These are phyloP conservation scores for Ascaphus truei DNA, from an alignment of 2,113 vertebrate species.

Conservation along the genomic window DNA sequence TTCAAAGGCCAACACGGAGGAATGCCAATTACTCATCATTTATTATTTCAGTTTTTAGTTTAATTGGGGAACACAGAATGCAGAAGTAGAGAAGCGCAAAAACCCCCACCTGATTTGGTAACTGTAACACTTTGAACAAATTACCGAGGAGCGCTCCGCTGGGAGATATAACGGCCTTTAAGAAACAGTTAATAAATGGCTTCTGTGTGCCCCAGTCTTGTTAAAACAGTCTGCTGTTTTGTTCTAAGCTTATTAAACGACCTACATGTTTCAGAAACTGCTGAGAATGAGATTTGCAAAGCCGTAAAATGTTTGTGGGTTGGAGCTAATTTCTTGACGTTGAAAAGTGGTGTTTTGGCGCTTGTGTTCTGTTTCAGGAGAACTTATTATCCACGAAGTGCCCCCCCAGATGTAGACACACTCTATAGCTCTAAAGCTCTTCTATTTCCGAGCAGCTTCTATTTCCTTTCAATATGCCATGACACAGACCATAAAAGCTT, in stretches of 20 bases:
- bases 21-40: slow-evolving; percentile 50
- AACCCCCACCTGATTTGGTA: too few relatives aligned
- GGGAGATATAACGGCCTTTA: slow-evolving; percentile 37
- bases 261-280: too few relatives aligned
- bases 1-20: slow-evolving; percentile 44
- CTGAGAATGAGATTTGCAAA: too few relatives aligned
- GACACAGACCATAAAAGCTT: too few relatives aligned
- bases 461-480: too few relatives aligned
- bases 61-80: slow-evolving; percentile 51
- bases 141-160: slow-evolving; percentile 35
- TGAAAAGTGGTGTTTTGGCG: not conserved
- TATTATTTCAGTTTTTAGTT: slow-evolving; percentile 33
- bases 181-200: slow-evolving; percentile 38
- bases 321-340: not conserved
- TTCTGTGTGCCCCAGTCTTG: slow-evolving; percentile 42
- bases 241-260: too few relatives aligned
- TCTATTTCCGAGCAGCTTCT: too few relatives aligned
- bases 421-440: too few relatives aligned
- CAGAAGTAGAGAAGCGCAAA: slow-evolving; percentile 24
- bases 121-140: slow-evolving; percentile 39
- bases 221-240: slow-evolving; percentile 47
- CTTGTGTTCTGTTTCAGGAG: too few relatives aligned
- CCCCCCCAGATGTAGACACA: too few relatives aligned
- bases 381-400: too few relatives aligned
- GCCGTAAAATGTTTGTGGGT: too few relatives aligned